Evolutionary conservation across 2,888 invertebrate species (phyloP), one percentile per base, ranked within the genome.

Genomic region (Conus canariensis): DNA sequence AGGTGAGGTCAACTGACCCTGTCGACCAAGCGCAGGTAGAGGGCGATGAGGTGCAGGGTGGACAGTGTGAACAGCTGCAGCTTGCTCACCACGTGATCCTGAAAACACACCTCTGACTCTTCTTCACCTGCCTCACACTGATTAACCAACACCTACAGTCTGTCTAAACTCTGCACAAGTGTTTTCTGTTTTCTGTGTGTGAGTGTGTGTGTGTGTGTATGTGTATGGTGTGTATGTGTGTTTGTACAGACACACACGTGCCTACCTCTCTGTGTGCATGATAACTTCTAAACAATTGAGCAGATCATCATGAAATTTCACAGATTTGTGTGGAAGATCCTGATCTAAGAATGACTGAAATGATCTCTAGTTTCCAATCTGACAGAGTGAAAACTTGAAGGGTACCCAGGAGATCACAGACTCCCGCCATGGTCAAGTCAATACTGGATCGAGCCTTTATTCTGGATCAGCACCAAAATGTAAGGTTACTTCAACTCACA

Each of bases 21-120:
- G 83, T 93, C 92, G 30, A 85, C 91, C 12, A 95, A 92, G 60
- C 92, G 92, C n/a, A 90, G 88, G 90, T 94, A 94, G 22, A 95
- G 91, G 12, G 93, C 91, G 45, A 95, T 93, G 25, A 95, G 92
- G 85, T 94, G 93, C 7, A 83, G 80, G 19, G 94, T 93, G 25
- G 94, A 93, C 92, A 94, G 92, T 19, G 95, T 93, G 92, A 93
- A 94, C 80, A 95, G 90, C 91, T 94, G 94, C 59, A 95, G 91
- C 88, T 92, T 92, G 89, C 94, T 94, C 91, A 94, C 93, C 9
- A 95, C 94, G 91, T 93, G 91, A 58, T 95, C 94, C 95, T 95
- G 91, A 8, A 91, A 92, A 74, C 16, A 64, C 85, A 90, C 67
- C 45, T 4, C 45, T 45, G 45, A 45, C 45, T 45, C 45, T 45